Conservation (phyloP, 2,113 vertebrate genomes). For the Chinchilla lanigera region DNA sequence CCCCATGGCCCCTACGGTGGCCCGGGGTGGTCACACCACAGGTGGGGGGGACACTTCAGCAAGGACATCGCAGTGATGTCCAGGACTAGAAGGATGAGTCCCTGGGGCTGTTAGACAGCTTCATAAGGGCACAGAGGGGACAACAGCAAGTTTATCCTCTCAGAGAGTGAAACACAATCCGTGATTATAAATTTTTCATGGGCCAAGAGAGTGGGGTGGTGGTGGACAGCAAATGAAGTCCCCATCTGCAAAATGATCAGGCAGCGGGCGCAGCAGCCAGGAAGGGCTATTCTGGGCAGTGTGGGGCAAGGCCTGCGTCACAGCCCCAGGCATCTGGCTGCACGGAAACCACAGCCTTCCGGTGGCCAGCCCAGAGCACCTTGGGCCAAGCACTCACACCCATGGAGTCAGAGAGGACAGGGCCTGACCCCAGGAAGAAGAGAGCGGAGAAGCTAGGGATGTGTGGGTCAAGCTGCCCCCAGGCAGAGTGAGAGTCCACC, state of each 20-base stretch:
- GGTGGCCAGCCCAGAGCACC: slow-evolving; percentile 60
- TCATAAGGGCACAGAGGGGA: slow-evolving; percentile 42
- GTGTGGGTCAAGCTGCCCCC: not conserved
- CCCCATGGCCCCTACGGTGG: not conserved
- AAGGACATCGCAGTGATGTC: not conserved
- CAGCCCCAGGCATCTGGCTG: not conserved
- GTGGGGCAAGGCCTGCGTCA: slow-evolving; percentile 60
- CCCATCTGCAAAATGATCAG: slow-evolving; percentile 72
- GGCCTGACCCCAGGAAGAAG: not conserved
- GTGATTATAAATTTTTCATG: slow-evolving; percentile 83
- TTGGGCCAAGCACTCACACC: not conserved
- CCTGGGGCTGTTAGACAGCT: slow-evolving; percentile 11
- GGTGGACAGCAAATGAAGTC: slow-evolving; percentile 73
- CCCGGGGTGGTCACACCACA: not conserved
- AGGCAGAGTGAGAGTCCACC: not conserved
- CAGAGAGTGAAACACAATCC: slow-evolving; percentile 72
- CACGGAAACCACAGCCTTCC: slow-evolving; percentile 65
- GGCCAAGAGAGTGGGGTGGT: slow-evolving; percentile 67
- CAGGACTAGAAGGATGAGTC: not conserved
- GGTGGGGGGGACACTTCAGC: not conserved
- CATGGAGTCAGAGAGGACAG: not conserved
- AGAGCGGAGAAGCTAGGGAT: not conserved
- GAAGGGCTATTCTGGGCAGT: slow-evolving; percentile 76
- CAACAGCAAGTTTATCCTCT: slow-evolving; percentile 71
- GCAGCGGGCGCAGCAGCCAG: slow-evolving; percentile 51